phyloP scores from a whole-genome alignment of 1,140 invertebrate genomes.

The Achroia grisella region DNA sequence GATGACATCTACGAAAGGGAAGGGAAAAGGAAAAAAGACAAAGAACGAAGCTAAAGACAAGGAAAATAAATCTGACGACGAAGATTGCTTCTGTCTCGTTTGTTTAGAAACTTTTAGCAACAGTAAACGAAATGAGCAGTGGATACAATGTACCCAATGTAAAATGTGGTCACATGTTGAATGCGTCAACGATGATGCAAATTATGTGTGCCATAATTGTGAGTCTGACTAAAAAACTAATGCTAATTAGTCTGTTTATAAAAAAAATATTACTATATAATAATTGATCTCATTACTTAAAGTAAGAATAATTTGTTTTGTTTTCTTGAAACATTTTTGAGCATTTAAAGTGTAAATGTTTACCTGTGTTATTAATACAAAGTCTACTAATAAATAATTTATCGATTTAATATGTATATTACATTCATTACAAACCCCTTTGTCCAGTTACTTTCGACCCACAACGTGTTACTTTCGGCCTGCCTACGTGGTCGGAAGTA shows the following conservation, averaged over 20 bases:
- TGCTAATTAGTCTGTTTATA: background rate
- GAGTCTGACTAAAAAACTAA: conserved; percentile 7
- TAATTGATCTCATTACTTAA: background rate
- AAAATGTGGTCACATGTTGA: conserved; percentile 21
- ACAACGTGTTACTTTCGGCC: conserved; percentile 18
- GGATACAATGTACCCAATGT: conserved; percentile 21
- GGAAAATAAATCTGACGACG: background rate
- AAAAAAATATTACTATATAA: background rate
- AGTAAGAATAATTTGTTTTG: background rate
- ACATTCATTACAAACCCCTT: conserved; percentile 10
- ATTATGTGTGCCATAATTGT: conserved; percentile 20
- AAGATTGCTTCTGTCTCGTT: conserved; percentile 16
- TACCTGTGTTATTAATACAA: background rate
- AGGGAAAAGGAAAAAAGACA: conserved; percentile 9
- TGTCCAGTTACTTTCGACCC: conserved; percentile 18
- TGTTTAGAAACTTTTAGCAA: conserved; percentile 13
- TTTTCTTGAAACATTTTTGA: background rate
- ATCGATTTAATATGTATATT: conserved; percentile 16
- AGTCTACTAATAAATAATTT: conserved; percentile 11
- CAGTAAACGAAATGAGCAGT: conserved; percentile 17
- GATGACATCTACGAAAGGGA: conserved; percentile 12
- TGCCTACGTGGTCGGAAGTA: conserved; percentile 13
- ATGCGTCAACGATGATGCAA: conserved; percentile 15
- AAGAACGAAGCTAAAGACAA: background rate
- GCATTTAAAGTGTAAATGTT: background rate